Base-by-base conservation (phyloP, 2,113 vertebrate species). In the Zosterops borbonicus region DNA sequence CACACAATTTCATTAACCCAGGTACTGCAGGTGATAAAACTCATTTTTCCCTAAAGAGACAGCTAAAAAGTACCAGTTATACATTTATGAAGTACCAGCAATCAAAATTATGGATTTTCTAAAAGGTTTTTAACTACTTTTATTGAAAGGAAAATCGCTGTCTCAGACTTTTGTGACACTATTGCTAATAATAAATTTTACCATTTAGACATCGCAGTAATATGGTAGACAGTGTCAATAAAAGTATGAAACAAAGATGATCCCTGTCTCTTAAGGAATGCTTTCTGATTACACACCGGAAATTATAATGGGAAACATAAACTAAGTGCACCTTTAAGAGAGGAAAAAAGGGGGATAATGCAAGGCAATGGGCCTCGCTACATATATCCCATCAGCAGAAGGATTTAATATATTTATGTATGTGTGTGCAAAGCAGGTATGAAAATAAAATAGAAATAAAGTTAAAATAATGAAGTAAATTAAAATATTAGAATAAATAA, bases 81-180 rank as follows among this genome's bases (percentile, higher is more conserved):
- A 98, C 98, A 98, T 98, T 98, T 98, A 98, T 98, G 98, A 98
- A 98, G 98, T 98, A 98, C 98, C 97, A 98, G 98, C 98, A 98
- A 98, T 98, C 98, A 98, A 98, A 98, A 98, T 98, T 98, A 98
- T 98, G 98, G 98, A 98, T 98, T 98, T 98, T 98, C 98, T 98
- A 98, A 98, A 98, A 98, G 98, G 98, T 98, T 98, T 98, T 98
- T 98, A 98, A 98, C 98, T 98, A 98, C 98, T 98, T 98, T 98
- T 98, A 98, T 98, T 98, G 98, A 98, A 98, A 98, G 98, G 97
- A 98, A 98, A 98, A 98, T 98, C 96, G 98, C 98, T 98, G 98
- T 98, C 98, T 98, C 98, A 98, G 98, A 98, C 98, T 98, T 98
- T 98, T 98, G 98, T 97, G 98, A 98, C 98, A 98, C 98, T 98